These are phyloP conservation scores for Chaunax sp. DNA, from an alignment of 2,797 vertebrate genomes.

Conservation along the genomic window DNA sequence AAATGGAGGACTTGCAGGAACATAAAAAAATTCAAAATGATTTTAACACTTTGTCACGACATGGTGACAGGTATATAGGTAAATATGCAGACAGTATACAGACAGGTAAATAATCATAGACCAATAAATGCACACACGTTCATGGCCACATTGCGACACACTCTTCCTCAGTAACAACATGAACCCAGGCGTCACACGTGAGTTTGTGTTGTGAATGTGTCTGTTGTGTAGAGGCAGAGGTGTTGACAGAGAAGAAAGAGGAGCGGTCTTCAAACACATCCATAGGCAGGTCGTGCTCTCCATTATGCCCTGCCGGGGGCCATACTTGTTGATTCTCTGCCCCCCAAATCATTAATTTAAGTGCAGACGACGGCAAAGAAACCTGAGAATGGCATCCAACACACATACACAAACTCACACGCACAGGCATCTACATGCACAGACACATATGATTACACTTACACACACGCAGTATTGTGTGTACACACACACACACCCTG, in stretches of 20 bases:
- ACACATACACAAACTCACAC: slow-evolving; percentile 43
- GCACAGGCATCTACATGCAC: slow-evolving; percentile 23
- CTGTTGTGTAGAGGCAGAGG: slow-evolving; percentile 77
- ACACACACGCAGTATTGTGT: slow-evolving; percentile 24
- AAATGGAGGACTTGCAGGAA: slow-evolving; percentile 36
- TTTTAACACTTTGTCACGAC: slow-evolving; percentile 64
- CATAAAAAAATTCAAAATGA: slow-evolving; percentile 44
- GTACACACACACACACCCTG: slow-evolving; percentile 28
- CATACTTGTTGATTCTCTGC: slow-evolving; percentile 83
- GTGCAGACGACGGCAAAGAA: slow-evolving; percentile 75
- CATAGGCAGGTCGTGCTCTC: slow-evolving; percentile 71
- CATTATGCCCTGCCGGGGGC: slow-evolving; percentile 67
- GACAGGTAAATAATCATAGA: slow-evolving; percentile 70
- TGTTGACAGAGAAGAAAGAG: slow-evolving; percentile 83
- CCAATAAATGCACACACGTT: slow-evolving; percentile 62
- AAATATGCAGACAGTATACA: no score
- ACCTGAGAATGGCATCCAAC: slow-evolving; percentile 71
- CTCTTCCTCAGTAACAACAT: slow-evolving; percentile 63
- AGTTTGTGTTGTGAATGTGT: slow-evolving; percentile 71
- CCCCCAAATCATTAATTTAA: slow-evolving; percentile 83
- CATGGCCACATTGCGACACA: slow-evolving; percentile 52
- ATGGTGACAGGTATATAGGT: slow-evolving; percentile 66
- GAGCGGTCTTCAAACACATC: slow-evolving; percentile 76
- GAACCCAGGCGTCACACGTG: slow-evolving; percentile 52
- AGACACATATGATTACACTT: slow-evolving; percentile 41